A percentile compares a stretch with the other conserved stretches of the same genome.
phyloP scores from a whole-genome alignment of 2,888 invertebrate species.

The Agrenia bidenticulata region DNA sequence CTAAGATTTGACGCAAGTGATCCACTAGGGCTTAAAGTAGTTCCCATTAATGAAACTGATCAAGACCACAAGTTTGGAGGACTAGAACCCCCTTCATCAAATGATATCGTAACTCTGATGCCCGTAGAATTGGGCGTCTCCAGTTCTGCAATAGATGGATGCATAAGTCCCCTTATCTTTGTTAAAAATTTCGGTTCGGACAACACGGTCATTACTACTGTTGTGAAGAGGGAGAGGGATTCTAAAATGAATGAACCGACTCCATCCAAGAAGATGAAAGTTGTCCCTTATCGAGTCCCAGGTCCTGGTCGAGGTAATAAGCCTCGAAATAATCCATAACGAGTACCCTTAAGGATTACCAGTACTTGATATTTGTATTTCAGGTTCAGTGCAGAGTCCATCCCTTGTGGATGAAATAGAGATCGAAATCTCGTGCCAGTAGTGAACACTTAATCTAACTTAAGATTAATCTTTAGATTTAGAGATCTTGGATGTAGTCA shows the following conservation, averaged over 20 bases:
- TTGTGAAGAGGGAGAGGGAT: neutral
- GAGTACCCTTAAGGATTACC: neutral
- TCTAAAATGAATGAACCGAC: neutral
- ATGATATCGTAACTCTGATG: neutral
- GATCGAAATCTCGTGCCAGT: slow-evolving; percentile 32
- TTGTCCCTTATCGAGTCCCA: slow-evolving; percentile 38
- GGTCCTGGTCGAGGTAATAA: slow-evolving; percentile 37
- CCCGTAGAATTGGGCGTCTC: too few species aligned
- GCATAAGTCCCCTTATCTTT: too few species aligned
- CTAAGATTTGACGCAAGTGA: slow-evolving; percentile 40
- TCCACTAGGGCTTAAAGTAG: slow-evolving; percentile 37
- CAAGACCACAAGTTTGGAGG: neutral
- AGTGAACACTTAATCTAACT: too few species aligned
- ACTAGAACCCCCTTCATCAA: neutral
- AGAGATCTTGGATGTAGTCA: too few species aligned
- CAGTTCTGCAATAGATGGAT: too few species aligned
- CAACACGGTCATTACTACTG: neutral
- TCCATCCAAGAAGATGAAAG: slow-evolving; percentile 17
- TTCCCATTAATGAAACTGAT: neutral
- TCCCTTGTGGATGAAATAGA: slow-evolving; percentile 34
- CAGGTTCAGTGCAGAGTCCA: neutral
- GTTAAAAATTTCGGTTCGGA: neutral
- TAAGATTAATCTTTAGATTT: too few species aligned
- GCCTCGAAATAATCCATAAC: too few species aligned
- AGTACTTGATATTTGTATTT: too few species aligned